Evolutionary conservation across 2,113 vertebrate species (phyloP), one percentile per base, ranked within the genome.

Genomic region (Larimichthys crocea): DNA sequence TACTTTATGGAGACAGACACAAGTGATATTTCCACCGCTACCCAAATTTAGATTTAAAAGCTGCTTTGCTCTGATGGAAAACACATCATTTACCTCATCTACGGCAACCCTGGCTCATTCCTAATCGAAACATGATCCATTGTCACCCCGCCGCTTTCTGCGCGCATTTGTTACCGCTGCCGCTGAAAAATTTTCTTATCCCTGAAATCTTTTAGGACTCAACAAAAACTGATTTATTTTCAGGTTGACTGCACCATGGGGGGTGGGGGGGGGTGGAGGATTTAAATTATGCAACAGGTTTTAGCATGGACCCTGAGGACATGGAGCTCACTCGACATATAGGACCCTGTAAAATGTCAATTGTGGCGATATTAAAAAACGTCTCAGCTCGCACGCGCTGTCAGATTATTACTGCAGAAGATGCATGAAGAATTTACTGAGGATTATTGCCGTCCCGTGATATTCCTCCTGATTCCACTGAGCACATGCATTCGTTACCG

Each of bases 1-100:
- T 86, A 82, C 88, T 90, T 91, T 89, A 92, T 86, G 60, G 89
- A 85, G 92, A 90, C 84, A 78, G 89, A 88, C 89, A 87, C 80
- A 69, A 93, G 90, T 74, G 85, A 89, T 87, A 84, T 88, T 85
- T 90, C 80, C 75, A 72, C 83, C 20, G 57, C 72, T 82, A 68
- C 71, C 82, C 62, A 88, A 81, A 86, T 90, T 89, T 86, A 80
- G 78, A 84, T 84, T 85, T 88, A 83, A 92, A 91, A 80, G 81
- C 72, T 7, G 57, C 79, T 89, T 85, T 89, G 35, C 76, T 68
- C 71, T 72, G 72, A 85, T 85, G 80, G 80, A 88, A 91, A 85
- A 84, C 60, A 76, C 84, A 86, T 88, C 64, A 85, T 89, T 90
- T 89, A 83, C 83, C 71, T 86, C 88, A 83, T 88, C 80, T 62